Base-by-base conservation (phyloP, 2,797 vertebrate species). In the Pterois miles region DNA sequence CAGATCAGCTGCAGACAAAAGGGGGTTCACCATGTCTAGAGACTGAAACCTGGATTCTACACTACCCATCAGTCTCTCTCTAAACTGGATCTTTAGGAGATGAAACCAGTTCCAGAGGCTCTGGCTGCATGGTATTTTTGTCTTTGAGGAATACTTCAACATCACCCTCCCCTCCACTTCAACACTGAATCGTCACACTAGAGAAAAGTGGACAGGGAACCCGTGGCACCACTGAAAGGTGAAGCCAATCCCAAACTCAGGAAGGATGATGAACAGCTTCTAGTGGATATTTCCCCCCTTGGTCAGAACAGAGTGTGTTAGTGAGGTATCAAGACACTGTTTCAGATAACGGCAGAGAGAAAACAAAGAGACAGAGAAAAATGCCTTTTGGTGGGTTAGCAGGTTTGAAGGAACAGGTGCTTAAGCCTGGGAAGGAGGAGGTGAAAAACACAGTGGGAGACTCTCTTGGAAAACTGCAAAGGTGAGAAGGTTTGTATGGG, bases 381-480 rank as follows among this genome's bases (percentile, higher is more conserved):
- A 99, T 99, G 98, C 96, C 97, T 86, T 96, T 98, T 84, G 93
- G 96, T 91, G 95, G 95, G 23, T 93, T 99, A 31, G 5, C 93
- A 56, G 94, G 95, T 40, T 94, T 98, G 86, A 98, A 96, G 90
- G 97, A 98, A 86, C 95, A 95, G 90, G 92, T 98, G 92, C 80
- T 97, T 75, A 97, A 97, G 68, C 96, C 97, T 38, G 96, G 96
- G 63, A 98, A 97, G 77, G 97, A 98, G 93, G 96, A 98, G 80
- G 94, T 97, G 93, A 99, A 98, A 95, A 96, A 93, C 69, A 94
- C 92, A 1, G 75, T 99, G 76, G 96, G 97, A 5, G 96, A 97
- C 82, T 97, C 97, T 0, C 81, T 99, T 75, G 97, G 98, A 83
- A 97, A 97, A 87, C 93, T 99, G 80, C 98, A 96, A 95, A 98